Evolutionary conservation across 1,140 invertebrate genomes (phyloP).

Genomic region (Berghia stephanieae): DNA sequence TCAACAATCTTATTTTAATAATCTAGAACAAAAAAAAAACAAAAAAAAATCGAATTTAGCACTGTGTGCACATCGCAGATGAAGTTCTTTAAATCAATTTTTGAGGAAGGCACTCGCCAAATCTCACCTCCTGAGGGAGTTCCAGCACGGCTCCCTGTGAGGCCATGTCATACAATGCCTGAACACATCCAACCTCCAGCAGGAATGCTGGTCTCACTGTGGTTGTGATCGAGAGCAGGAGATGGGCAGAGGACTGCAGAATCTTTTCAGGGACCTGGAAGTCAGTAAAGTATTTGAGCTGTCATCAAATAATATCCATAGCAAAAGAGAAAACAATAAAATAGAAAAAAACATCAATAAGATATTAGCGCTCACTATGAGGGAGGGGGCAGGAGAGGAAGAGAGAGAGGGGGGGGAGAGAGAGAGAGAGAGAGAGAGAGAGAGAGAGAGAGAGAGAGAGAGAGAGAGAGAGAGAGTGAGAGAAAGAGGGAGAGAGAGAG

Average conservation of each 20-base stretch:
- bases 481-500: no score
- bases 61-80: no score
- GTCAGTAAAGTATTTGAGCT: neutral
- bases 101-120: no score
- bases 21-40: neutral
- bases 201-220: conserved; percentile 72
- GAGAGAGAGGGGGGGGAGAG: no score
- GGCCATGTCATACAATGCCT: conserved; percentile 66
- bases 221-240: conserved; percentile 71
- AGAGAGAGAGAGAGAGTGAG: no score
- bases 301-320: neutral
- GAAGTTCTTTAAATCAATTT: neutral
- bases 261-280: conserved; percentile 69
- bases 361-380: neutral
- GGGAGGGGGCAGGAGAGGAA: neutral
- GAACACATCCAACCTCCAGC: conserved; percentile 68
- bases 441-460: no score
- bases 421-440: no score
- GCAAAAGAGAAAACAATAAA: neutral
- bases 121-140: conserved; percentile 63
- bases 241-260: conserved; percentile 72
- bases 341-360: neutral
- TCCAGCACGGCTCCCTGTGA: conserved; percentile 67
- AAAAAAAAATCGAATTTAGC: neutral
- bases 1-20: no score